Evolutionary conservation across 2,888 invertebrate genomes (phyloP).

Genomic region (Nipponacmea schrenckii): DNA sequence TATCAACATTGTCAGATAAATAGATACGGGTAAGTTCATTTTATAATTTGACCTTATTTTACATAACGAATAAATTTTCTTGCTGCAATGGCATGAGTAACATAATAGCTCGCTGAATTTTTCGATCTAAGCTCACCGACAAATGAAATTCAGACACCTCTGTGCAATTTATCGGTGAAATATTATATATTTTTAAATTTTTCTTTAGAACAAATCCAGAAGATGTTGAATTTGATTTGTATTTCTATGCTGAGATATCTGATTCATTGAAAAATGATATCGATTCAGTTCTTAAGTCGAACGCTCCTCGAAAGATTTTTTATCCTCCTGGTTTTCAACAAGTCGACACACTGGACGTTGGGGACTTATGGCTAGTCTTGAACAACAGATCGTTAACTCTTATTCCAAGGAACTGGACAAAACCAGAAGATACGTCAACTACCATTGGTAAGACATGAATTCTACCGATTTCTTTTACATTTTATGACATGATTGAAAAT

Average conservation of each 20-base stretch:
- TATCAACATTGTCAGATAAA: constrained; percentile 14
- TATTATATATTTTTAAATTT: not conserved
- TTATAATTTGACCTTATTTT: not conserved
- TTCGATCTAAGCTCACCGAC: too few species aligned
- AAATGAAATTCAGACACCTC: too few species aligned
- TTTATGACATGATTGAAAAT: too few species aligned
- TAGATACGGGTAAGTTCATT: not conserved
- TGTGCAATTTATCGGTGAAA: not conserved
- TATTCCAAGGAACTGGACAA: not conserved
- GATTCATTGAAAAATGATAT: constrained; percentile 8
- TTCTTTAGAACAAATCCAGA: not conserved
- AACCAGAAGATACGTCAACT: not conserved
- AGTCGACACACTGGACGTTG: not conserved
- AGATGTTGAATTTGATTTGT: constrained; percentile 2
- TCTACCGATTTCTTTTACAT: too few species aligned
- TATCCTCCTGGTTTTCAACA: not conserved
- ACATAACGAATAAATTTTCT: not conserved
- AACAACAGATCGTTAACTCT: not conserved
- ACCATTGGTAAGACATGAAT: too few species aligned
- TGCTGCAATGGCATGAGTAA: too few species aligned
- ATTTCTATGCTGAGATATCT: constrained; percentile 12
- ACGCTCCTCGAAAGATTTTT: not conserved
- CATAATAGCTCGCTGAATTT: too few species aligned
- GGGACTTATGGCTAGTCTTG: not conserved
- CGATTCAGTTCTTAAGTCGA: not conserved